Evolutionary conservation across 2,113 vertebrate genomes (phyloP).

Genomic region (Entelurus aequoreus): DNA sequence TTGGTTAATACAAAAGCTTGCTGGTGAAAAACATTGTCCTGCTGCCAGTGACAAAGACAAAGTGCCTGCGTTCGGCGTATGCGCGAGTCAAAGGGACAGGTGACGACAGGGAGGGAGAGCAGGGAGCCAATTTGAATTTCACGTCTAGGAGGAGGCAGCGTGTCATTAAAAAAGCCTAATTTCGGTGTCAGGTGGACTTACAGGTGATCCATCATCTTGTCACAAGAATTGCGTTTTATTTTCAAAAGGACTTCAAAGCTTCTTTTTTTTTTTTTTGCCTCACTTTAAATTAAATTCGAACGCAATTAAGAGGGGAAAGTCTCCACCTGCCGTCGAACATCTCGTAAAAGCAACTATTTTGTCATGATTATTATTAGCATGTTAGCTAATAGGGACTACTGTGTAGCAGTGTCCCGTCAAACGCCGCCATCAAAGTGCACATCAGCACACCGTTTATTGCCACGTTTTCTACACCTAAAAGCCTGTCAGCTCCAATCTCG

Average conservation of each 20-base stretch:
- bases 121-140: constrained; percentile 93
- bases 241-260: constrained; percentile 64
- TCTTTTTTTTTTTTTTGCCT: constrained; percentile 53
- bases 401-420: background rate
- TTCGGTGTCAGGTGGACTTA: constrained; percentile 95
- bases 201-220: constrained; percentile 95
- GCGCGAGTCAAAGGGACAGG: constrained; percentile 83
- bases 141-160: constrained; percentile 89
- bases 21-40: constrained; percentile 97
- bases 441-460: constrained; percentile 71
- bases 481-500: constrained; percentile 83
- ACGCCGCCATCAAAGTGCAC: constrained; percentile 56
- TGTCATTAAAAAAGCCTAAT: constrained; percentile 95
- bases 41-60: constrained; percentile 92
- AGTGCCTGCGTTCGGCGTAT: constrained; percentile 87
- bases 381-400: background rate
- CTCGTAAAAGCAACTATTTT: constrained; percentile 3
- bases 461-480: constrained; percentile 83
- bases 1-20: constrained; percentile 96
- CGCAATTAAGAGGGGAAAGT: constrained; percentile 57
- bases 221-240: constrained; percentile 78
- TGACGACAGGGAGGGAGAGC: constrained; percentile 86
- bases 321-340: constrained; percentile 28
- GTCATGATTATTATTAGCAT: background rate
- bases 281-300: constrained; percentile 53